These are phyloP conservation scores for Calephelis perditalis DNA, from an alignment of 2,888 invertebrate species.

Conservation along the genomic window DNA sequence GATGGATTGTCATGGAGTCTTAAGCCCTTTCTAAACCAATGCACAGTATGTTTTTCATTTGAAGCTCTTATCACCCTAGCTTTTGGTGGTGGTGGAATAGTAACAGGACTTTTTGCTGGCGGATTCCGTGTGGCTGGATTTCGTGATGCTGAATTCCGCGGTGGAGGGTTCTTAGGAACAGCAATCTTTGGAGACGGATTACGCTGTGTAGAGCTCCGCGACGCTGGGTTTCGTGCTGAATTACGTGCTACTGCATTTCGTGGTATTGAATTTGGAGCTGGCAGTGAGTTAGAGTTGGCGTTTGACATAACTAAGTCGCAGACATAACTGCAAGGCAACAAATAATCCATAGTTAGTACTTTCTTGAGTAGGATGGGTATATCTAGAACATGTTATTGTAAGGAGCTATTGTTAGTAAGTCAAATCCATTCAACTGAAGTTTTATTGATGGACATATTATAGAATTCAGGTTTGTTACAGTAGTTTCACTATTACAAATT, in stretches of 20 bases:
- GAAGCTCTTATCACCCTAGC: slow-evolving; percentile 20
- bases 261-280: slow-evolving; percentile 28
- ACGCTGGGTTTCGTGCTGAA: slow-evolving; percentile 11
- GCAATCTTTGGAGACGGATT: slow-evolving; percentile 25
- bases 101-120: slow-evolving; percentile 8
- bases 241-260: slow-evolving; percentile 17
- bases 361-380: no score
- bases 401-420: no score
- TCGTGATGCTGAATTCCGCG: slow-evolving; percentile 21
- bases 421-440: no score
- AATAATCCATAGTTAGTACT: neutral
- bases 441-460: no score
- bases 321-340: slow-evolving; percentile 41
- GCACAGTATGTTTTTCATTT: slow-evolving; percentile 82
- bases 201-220: slow-evolving; percentile 14
- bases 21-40: slow-evolving; percentile 94
- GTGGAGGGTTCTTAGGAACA: slow-evolving; percentile 14
- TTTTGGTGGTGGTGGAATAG: slow-evolving; percentile 16
- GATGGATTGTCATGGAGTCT: slow-evolving; percentile 93
- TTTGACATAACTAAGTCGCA: slow-evolving; percentile 53
- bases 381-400: no score
- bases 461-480: no score
- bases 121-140: slow-evolving; percentile 17
- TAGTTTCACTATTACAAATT: no score
- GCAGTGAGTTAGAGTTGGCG: slow-evolving; percentile 42